phyloP scores from a whole-genome alignment of 2,113 vertebrate genomes.

The Camelus dromedarius region DNA sequence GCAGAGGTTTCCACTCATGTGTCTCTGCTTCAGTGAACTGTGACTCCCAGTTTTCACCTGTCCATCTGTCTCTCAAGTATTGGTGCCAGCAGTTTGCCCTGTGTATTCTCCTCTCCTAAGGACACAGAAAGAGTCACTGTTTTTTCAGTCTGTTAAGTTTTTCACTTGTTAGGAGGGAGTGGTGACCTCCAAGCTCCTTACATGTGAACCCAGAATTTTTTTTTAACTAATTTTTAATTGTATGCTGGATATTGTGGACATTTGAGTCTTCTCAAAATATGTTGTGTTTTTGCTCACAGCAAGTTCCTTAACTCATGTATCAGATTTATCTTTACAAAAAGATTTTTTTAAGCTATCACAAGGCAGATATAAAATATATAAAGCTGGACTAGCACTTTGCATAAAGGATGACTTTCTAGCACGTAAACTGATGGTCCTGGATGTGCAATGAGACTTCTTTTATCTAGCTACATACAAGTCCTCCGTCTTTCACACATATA shows the following conservation, averaged over 20 bases:
- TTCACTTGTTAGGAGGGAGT: background rate
- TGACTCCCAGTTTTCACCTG: background rate
- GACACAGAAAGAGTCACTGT: background rate
- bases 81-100: background rate
- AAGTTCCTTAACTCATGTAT: background rate
- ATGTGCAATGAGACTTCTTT: background rate
- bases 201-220: background rate
- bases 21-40: background rate
- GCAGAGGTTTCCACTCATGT: background rate
- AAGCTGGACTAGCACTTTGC: background rate
- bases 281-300: background rate
- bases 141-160: background rate
- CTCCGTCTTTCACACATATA: background rate
- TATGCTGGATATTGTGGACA: background rate
- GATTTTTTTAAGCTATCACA: background rate
- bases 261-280: background rate
- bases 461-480: background rate
- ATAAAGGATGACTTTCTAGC: background rate
- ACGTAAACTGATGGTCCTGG: background rate
- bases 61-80: background rate
- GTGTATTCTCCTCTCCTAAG: background rate
- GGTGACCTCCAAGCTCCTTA: background rate
- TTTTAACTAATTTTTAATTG: background rate
- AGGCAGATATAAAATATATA: background rate
- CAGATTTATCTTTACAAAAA: background rate